Evolutionary conservation across 2,888 invertebrate species (phyloP).

Genomic region (Thera obeliscata): DNA sequence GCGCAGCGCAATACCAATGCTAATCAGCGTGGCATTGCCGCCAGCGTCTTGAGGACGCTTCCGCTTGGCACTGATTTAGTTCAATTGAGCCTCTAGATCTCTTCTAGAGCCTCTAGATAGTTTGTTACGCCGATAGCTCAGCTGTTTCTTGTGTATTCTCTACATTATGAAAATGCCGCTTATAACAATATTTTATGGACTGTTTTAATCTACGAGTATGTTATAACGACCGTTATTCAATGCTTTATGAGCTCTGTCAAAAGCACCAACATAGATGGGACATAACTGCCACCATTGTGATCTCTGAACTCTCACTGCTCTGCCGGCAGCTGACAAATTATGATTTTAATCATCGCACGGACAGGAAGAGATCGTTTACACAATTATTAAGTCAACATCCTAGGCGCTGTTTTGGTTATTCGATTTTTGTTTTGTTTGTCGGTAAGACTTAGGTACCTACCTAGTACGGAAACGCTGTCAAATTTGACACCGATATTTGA

Average conservation of each 20-base stretch:
- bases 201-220: background rate
- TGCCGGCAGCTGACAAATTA: slow-evolving; percentile 44
- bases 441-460: background rate
- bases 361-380: slow-evolving; percentile 61
- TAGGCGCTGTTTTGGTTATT: slow-evolving; percentile 38
- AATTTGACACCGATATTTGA: too few species aligned
- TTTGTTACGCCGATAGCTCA: too few species aligned
- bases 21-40: too few species aligned
- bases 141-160: too few species aligned
- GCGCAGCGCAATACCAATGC: too few species aligned
- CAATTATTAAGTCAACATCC: slow-evolving; percentile 44
- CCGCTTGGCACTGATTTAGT: too few species aligned
- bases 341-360: slow-evolving; percentile 35
- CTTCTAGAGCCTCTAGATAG: too few species aligned
- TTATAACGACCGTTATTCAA: background rate
- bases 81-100: too few species aligned
- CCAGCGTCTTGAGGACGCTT: too few species aligned
- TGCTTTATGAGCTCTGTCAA: background rate
- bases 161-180: too few species aligned
- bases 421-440: slow-evolving; percentile 33
- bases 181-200: too few species aligned
- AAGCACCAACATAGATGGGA: background rate
- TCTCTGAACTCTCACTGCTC: slow-evolving; percentile 36
- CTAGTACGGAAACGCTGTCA: too few species aligned
- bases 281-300: slow-evolving; percentile 9